A percentile compares a stretch with the other conserved stretches of the same genome.
These are phyloP conservation scores for Scytalopus superciliaris DNA, from an alignment of 2,113 vertebrate species.

Conservation along the genomic window DNA sequence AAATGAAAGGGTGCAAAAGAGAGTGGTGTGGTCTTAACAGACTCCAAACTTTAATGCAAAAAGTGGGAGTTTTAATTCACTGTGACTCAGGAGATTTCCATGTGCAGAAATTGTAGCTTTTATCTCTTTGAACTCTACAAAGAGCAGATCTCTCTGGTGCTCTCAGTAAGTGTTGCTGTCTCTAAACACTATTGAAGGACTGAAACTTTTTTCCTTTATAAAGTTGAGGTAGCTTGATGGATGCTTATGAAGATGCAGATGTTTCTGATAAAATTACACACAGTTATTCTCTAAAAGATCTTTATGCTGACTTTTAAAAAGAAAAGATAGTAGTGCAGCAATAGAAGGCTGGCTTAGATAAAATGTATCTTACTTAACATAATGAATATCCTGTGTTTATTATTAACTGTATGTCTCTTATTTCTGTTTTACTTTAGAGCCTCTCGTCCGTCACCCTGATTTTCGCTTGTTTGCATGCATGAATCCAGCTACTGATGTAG, in stretches of 20 bases:
- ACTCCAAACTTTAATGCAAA: not conserved
- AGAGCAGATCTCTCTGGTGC: not conserved
- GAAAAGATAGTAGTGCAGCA: not conserved
- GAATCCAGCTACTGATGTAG: constrained; percentile 98
- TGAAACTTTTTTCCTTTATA: not conserved
- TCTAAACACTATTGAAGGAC: not conserved
- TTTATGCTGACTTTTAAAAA: not conserved
- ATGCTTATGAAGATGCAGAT: not conserved
- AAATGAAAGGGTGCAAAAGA: not conserved
- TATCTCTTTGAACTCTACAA: not conserved
- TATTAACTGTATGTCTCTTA: not conserved
- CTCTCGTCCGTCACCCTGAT: constrained; percentile 88
- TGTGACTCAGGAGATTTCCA: not conserved
- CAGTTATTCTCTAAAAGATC: not conserved
- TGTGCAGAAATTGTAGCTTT: not conserved
- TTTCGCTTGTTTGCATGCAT: constrained; percentile 97
- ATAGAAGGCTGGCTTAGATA: not conserved
- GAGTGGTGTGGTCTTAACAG: not conserved
- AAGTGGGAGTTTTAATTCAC: not conserved
- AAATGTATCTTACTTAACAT: not conserved
- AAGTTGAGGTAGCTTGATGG: not conserved
- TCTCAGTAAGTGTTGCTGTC: not conserved
- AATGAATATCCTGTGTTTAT: not conserved
- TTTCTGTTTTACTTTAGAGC: constrained; percentile 75
- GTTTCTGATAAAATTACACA: not conserved